Percentiles rank a stretch among this genome's conserved stretches.
Conservation (phyloP, 1,140 invertebrate species). For the Maniola jurtina region DNA sequence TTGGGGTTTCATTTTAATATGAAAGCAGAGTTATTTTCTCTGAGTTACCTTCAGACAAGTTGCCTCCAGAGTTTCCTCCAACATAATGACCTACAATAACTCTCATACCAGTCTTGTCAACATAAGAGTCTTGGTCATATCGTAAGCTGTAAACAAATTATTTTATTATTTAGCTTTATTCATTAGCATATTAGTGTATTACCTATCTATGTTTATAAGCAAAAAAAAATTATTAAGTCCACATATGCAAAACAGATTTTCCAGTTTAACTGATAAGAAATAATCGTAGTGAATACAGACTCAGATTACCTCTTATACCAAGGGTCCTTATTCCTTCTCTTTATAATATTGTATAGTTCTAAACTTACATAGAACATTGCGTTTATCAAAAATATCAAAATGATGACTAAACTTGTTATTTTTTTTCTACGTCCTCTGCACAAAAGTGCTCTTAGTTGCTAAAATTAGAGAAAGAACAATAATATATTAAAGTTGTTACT, state of each 20-base stretch:
- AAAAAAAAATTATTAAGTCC: no score
- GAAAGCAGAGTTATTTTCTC: neutral
- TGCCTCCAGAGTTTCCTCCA: conserved; percentile 83
- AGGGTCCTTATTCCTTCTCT: conserved; percentile 46
- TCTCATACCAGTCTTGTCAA: conserved; percentile 86
- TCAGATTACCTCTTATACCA: conserved; percentile 58
- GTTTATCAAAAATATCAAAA: conserved; percentile 61
- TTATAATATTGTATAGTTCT: conserved; percentile 58
- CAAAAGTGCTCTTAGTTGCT: conserved; percentile 53
- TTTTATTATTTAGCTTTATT: conserved; percentile 2
- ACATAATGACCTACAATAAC: conserved; percentile 92
- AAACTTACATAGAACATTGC: conserved; percentile 68
- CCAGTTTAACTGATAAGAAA: no score
- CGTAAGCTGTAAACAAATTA: conserved; percentile 50
- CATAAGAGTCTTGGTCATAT: conserved; percentile 77
- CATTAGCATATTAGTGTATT: conserved; percentile 5
- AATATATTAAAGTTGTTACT: neutral
- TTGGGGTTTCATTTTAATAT: neutral
- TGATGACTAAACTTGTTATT: conserved; percentile 48
- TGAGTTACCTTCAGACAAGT: conserved; percentile 84
- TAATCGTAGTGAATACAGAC: neutral
- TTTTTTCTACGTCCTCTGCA: conserved; percentile 67
- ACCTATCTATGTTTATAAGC: no score
- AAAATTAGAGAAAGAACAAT: conserved; percentile 32
- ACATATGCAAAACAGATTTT: no score